Evolutionary conservation across 2,113 vertebrate species (phyloP).

Genomic region (Sula dactylatra): DNA sequence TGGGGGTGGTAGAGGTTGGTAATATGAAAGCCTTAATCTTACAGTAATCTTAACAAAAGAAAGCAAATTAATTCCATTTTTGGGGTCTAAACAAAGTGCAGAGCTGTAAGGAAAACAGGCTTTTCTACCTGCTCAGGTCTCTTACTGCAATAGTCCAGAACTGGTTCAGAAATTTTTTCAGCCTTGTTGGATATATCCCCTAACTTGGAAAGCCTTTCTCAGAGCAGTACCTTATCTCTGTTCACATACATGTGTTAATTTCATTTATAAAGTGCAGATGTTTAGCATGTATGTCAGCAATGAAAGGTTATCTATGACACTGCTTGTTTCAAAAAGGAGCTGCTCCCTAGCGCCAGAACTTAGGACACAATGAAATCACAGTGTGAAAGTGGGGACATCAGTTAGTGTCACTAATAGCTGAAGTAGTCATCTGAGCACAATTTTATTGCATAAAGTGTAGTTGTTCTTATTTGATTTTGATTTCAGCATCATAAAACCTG

Average conservation of each 20-base stretch:
- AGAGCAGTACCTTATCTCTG: background rate
- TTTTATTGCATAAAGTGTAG: background rate
- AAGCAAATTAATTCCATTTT: background rate
- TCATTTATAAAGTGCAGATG: background rate
- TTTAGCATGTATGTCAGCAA: background rate
- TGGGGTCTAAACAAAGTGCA: background rate
- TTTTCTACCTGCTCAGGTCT: background rate
- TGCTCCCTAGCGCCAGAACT: background rate
- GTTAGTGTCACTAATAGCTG: background rate
- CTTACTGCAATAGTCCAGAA: background rate
- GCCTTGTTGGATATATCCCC: background rate
- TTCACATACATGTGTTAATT: background rate
- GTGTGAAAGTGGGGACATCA: background rate
- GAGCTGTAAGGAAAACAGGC: background rate
- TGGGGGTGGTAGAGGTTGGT: background rate
- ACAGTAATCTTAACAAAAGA: background rate
- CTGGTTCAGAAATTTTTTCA: background rate
- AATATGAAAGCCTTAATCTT: background rate
- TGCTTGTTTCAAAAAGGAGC: background rate
- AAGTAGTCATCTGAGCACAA: background rate
- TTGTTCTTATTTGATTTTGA: background rate
- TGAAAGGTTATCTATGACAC: background rate
- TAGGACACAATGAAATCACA: background rate
- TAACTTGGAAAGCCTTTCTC: background rate
- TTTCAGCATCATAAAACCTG: background rate